Base-by-base conservation (phyloP, 1,140 invertebrate genomes). In the Pseudomyrmex gracilis region DNA sequence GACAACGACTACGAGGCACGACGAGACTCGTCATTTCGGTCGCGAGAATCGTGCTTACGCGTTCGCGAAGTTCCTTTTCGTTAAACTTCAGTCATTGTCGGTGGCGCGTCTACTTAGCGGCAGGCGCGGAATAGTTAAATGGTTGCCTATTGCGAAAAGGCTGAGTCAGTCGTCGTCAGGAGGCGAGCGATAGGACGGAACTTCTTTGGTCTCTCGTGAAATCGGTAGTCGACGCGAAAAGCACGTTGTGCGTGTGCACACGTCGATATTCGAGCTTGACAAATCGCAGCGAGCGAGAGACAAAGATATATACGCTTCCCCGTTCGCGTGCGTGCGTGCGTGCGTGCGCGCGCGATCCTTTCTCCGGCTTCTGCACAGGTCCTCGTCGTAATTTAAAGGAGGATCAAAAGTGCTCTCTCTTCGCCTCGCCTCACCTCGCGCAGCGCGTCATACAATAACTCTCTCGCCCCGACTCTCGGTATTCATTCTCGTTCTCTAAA, bases 301-400 rank as follows among this genome's bases (percentile, higher is more conserved):
- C 66, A 60, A 80, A 80, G 66, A 70, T 80, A n/a, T n/a, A n/a
- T n/a, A 58, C 53, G 47, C 17, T 51, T 22, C 34, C 43, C 15
- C 34, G 55, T 34, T 55, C 24, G 53, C 34, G 73, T 60, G 49
- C 49, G 49, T 12, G 13, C 45, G 45, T 4, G 9, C 60, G 60
- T 43, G 60, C 24, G 60, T 43, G 34, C 10, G 61, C 34, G 61
- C 15, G 53, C 53, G 76, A 71, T 58, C 66, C 53, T 71, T 80
- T 71, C 66, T 70, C 12, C 66, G 20, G 66, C 66, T 80, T 58
- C 57, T 71, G 66, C 22, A 34, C 34, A 55, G 47, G 58, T 53
- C 49, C 66, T 60, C n/a, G 64, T 58, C 34, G 76, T 80, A 80
- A 80, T 71, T 80, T 80, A 58, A 70, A 49, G 55, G 64, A 17